phyloP scores from a whole-genome alignment of 1,140 invertebrate genomes.

The Papilio glaucus region DNA sequence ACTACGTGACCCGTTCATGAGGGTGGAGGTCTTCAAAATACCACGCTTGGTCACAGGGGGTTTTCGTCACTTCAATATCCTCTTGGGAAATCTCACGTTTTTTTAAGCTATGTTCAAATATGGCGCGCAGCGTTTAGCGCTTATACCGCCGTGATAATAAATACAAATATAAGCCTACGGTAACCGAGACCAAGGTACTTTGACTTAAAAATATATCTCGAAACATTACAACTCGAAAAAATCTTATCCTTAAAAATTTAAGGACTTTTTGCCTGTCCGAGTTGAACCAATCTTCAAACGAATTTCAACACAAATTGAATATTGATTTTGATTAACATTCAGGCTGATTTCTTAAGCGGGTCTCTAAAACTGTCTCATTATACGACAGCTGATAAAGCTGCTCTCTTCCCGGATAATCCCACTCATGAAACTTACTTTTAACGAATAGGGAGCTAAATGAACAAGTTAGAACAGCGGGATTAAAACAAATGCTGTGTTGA shows the following conservation, averaged over 20 bases:
- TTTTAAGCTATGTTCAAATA: too few relatives aligned
- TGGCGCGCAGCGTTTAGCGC: too few relatives aligned
- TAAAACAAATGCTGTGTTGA: not conserved
- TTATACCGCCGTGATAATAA: too few relatives aligned
- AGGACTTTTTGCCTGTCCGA: not conserved
- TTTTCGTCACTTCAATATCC: too few relatives aligned
- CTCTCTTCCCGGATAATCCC: not conserved
- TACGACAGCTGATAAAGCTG: not conserved
- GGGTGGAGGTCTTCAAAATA: too few relatives aligned
- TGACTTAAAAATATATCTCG: too few relatives aligned
- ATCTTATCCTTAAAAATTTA: not conserved
- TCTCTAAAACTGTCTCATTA: not conserved
- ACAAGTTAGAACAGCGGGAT: not conserved
- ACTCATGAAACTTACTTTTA: not conserved
- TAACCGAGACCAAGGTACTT: too few relatives aligned
- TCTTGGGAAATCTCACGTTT: too few relatives aligned
- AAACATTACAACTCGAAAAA: not conserved
- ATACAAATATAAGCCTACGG: not conserved
- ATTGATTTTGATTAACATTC: conserved; percentile 6
- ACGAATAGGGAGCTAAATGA: not conserved
- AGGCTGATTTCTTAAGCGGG: conserved; percentile 2
- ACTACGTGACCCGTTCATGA: too few relatives aligned
- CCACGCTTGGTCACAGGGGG: too few relatives aligned
- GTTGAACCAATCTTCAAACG: not conserved
- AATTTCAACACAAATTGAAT: not conserved